phyloP scores from a whole-genome alignment of 2,797 vertebrate species.

The Tokudaia muenninki region DNA sequence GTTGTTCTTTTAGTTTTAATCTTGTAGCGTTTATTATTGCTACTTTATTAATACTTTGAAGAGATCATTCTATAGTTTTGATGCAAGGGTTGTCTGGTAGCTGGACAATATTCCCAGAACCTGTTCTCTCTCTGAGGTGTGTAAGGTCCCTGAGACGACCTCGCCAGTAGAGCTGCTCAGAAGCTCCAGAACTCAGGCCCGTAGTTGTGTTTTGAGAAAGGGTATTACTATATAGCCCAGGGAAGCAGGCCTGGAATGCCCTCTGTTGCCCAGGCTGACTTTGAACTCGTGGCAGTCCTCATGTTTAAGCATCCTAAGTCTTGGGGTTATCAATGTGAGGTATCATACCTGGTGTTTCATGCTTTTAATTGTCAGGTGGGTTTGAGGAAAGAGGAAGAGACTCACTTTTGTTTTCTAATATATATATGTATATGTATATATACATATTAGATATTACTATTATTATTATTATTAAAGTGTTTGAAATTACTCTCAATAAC shows the following conservation, averaged over 20 bases:
- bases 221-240: background rate
- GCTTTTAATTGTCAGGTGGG: background rate
- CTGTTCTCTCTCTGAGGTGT: background rate
- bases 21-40: conserved; percentile 43
- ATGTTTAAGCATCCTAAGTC: background rate
- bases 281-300: background rate
- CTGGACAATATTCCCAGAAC: background rate
- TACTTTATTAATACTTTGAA: conserved; percentile 36
- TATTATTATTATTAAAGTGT: background rate
- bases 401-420: conserved; percentile 9
- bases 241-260: background rate
- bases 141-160: background rate
- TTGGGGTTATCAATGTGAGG: background rate
- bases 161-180: background rate
- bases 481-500: conserved; percentile 35
- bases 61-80: background rate
- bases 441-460: too few species aligned
- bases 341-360: background rate
- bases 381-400: conserved; percentile 36
- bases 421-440: background rate
- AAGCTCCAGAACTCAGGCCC: background rate
- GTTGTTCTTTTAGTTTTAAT: conserved; percentile 51
- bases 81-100: background rate
- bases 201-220: background rate
- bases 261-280: background rate